Conservation (phyloP, 2,888 invertebrate genomes). For the Xylophagus ater region DNA sequence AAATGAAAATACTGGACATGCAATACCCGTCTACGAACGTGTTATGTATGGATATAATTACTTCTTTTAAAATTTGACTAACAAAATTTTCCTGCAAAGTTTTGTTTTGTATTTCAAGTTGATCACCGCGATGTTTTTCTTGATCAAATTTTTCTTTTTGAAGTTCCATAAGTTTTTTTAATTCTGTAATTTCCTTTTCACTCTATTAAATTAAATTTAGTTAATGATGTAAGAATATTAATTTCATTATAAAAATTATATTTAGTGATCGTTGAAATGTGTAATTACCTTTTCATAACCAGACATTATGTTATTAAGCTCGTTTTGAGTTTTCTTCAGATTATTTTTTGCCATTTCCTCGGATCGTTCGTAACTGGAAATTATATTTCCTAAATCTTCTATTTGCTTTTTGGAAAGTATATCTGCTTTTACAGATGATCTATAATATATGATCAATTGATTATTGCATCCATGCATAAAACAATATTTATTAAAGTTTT, state of each 20-base stretch:
- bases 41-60: conserved; percentile 26
- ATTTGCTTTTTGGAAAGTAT: conserved; percentile 35
- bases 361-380: conserved; percentile 30
- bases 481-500: too few relatives aligned
- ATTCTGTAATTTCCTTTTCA: conserved; percentile 46
- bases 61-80: conserved; percentile 48
- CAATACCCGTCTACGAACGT: too few relatives aligned
- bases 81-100: conserved; percentile 43
- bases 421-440: conserved; percentile 35
- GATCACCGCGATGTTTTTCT: conserved; percentile 40
- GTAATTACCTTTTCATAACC: conserved; percentile 43
- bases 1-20: conserved; percentile 14
- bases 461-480: neutral
- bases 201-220: too few relatives aligned
- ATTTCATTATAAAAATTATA: too few relatives aligned
- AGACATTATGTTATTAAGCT: conserved; percentile 37
- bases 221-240: too few relatives aligned
- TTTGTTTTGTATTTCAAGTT: conserved; percentile 46
- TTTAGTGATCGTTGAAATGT: too few relatives aligned
- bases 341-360: conserved; percentile 34
- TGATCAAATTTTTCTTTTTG: conserved; percentile 44
- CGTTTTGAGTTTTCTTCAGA: conserved; percentile 39
- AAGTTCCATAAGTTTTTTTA: conserved; percentile 43
- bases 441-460: conserved; percentile 23
- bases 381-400: conserved; percentile 35